A percentile compares a stretch with the other conserved stretches of the same genome.
Conservation (phyloP, 2,888 invertebrate genomes). For the Pegoplata infirma region DNA sequence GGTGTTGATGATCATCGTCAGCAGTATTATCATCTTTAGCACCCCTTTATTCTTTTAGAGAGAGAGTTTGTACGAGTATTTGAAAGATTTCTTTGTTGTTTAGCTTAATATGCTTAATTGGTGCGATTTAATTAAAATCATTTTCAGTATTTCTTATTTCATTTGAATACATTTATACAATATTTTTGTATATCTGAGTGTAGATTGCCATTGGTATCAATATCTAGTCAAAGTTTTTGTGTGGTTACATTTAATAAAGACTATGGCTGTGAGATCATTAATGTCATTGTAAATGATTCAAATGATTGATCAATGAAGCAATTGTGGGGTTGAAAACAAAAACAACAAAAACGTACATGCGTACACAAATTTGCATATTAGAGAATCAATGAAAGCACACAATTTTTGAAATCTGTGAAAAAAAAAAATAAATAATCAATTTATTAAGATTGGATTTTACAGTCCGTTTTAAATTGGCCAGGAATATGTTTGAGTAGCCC, state of each 20-base stretch:
- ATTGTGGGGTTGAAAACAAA: slow-evolving; percentile 63
- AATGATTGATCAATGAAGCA: slow-evolving; percentile 76
- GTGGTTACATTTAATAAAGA: slow-evolving; percentile 58
- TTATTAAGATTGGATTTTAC: no score
- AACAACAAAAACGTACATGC: no score
- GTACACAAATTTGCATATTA: slow-evolving; percentile 40
- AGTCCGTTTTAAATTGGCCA: no score
- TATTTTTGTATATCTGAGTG: no score
- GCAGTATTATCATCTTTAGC: slow-evolving; percentile 39
- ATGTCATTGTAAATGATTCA: slow-evolving; percentile 69
- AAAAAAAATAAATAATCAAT: no score
- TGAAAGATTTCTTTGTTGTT: slow-evolving; percentile 60
- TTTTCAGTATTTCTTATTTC: slow-evolving; percentile 66
- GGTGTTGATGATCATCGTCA: slow-evolving; percentile 39
- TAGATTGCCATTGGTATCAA: slow-evolving; percentile 59
- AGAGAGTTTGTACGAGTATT: slow-evolving; percentile 6
- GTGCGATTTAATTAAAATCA: slow-evolving; percentile 78
- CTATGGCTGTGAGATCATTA: slow-evolving; percentile 69
- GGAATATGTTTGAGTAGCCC: no score
- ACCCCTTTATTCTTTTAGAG: slow-evolving; percentile 43
- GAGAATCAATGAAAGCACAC: no score
- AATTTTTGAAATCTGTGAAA: no score
- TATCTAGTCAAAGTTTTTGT: slow-evolving; percentile 62
- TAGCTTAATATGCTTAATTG: slow-evolving; percentile 72
- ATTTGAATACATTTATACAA: neutral